Conservation (phyloP, 2,888 invertebrate species). For the Brenthis ino region DNA sequence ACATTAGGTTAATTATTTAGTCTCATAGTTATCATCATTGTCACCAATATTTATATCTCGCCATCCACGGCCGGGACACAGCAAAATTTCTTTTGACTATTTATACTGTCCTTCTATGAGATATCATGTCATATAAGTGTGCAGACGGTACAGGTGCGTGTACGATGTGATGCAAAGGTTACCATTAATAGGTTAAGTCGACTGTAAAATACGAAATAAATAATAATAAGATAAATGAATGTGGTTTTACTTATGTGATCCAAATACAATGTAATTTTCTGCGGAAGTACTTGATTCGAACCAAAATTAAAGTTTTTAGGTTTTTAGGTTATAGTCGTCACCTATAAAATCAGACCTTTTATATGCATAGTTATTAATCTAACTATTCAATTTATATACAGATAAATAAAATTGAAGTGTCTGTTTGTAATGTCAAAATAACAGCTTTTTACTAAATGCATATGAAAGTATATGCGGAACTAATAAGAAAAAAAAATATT, state of each 20-base stretch:
- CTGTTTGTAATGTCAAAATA: too few species aligned
- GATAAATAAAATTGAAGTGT: too few species aligned
- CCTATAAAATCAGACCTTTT: too few species aligned
- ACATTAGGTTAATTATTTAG: slow-evolving; percentile 66
- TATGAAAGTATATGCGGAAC: too few species aligned
- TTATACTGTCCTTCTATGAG: slow-evolving; percentile 72
- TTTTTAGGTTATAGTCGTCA: too few species aligned
- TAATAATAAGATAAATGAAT: slow-evolving; percentile 55
- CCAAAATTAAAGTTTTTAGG: too few species aligned
- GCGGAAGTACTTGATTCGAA: too few species aligned
- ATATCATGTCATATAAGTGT: slow-evolving; percentile 69
- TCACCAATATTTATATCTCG: slow-evolving; percentile 66
- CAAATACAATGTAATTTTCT: background rate
- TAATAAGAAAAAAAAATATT: too few species aligned
- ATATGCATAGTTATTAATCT: too few species aligned
- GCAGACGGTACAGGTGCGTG: slow-evolving; percentile 58
- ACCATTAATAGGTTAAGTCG: slow-evolving; percentile 75
- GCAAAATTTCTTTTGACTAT: slow-evolving; percentile 62
- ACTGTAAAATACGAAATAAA: slow-evolving; percentile 69
- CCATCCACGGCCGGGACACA: slow-evolving; percentile 70
- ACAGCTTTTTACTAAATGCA: too few species aligned
- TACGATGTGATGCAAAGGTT: slow-evolving; percentile 78
- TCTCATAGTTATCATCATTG: slow-evolving; percentile 54
- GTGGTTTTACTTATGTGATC: slow-evolving; percentile 8
- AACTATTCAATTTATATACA: too few species aligned